phyloP scores from a whole-genome alignment of 2,113 vertebrate genomes.

The Cyrtonyx montezumae region DNA sequence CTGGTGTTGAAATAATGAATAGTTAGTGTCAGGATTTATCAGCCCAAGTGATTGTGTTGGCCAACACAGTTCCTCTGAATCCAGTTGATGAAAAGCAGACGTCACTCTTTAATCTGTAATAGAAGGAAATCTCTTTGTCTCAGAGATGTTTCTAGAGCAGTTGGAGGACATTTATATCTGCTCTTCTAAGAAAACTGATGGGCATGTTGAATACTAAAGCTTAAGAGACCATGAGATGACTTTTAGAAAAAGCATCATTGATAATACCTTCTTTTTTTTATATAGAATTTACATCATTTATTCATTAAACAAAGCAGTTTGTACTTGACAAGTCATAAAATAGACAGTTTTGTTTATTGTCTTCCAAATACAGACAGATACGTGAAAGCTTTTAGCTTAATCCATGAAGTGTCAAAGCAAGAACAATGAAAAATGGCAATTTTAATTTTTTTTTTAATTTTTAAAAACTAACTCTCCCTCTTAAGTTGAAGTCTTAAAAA shows the following conservation, averaged over 20 bases:
- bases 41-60: background rate
- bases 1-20: slow-evolving; percentile 21
- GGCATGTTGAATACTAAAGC: background rate
- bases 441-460: too few species aligned
- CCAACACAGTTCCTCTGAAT: background rate
- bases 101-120: background rate
- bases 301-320: background rate
- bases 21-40: slow-evolving; percentile 7
- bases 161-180: background rate
- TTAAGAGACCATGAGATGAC: background rate
- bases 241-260: background rate
- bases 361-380: background rate
- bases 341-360: background rate
- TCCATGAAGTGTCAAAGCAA: background rate
- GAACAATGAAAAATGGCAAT: background rate
- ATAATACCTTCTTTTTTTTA: background rate
- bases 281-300: background rate
- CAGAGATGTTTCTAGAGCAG: background rate
- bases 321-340: background rate
- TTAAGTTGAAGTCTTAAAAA: background rate
- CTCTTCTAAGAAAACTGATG: background rate
- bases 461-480: background rate
- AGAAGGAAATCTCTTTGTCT: background rate
- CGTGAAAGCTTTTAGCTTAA: slow-evolving; percentile 10
- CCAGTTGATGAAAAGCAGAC: slow-evolving; percentile 22